Percentiles rank a stretch among this genome's conserved stretches.
Conservation (phyloP, 2,113 vertebrate species). For the Psettodes erumei region DNA sequence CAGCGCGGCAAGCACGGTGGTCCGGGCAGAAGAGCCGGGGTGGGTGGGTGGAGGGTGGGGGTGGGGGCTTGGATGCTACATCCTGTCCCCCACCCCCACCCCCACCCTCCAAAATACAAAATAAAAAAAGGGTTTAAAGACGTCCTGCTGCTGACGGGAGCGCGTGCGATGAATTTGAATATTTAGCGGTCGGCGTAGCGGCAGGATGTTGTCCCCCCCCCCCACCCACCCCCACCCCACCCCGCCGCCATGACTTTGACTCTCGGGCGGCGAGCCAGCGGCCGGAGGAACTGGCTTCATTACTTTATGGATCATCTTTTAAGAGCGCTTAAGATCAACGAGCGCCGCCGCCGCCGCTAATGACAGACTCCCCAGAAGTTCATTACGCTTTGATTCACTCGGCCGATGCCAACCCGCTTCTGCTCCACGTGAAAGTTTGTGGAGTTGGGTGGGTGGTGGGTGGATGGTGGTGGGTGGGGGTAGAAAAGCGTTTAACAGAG, state of each 20-base stretch:
- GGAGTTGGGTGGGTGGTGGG: slow-evolving; percentile 48
- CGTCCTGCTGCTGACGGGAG: slow-evolving; percentile 62
- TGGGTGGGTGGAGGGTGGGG: too few species aligned
- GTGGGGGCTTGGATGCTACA: slow-evolving; percentile 63
- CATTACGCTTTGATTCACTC: slow-evolving; percentile 79
- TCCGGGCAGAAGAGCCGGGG: slow-evolving; percentile 75
- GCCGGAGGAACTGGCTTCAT: slow-evolving; percentile 79
- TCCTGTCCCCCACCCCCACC: too few species aligned
- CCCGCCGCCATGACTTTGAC: slow-evolving; percentile 78
- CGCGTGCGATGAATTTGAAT: slow-evolving; percentile 70
- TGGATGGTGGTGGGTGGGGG: too few species aligned
- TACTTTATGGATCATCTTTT: slow-evolving; percentile 88
- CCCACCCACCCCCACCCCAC: too few species aligned
- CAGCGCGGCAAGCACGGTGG: slow-evolving; percentile 90
- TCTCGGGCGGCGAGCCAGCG: slow-evolving; percentile 75
- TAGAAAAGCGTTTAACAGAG: slow-evolving; percentile 75
- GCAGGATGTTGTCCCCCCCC: slow-evolving; percentile 62
- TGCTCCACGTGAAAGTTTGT: too few species aligned
- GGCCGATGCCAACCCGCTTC: too few species aligned
- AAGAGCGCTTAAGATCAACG: slow-evolving; percentile 84
- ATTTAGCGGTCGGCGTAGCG: slow-evolving; percentile 39
- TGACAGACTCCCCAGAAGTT: slow-evolving; percentile 74
- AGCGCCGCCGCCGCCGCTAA: slow-evolving; percentile 65
- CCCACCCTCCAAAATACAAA: too few species aligned
- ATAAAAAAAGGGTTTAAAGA: slow-evolving; percentile 54